Evolutionary conservation across 2,113 vertebrate genomes (phyloP).

Genomic region (Eretmochelys imbricata): DNA sequence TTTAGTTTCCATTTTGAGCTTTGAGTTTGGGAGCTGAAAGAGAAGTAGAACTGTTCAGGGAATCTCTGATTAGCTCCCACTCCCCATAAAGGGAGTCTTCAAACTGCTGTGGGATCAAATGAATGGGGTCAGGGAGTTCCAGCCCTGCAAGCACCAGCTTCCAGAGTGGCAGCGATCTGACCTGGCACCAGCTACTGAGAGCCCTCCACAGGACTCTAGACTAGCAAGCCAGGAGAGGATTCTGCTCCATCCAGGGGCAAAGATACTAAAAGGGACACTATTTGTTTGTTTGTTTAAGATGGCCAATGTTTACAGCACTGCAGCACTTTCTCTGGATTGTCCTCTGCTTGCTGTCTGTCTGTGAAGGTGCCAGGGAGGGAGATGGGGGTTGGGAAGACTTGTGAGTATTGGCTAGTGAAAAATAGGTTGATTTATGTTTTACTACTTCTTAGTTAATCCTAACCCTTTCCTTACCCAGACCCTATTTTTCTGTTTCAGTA

Average conservation of each 20-base stretch:
- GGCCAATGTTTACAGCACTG: not conserved
- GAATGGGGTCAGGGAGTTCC: not conserved
- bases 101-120: not conserved
- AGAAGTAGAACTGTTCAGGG: not conserved
- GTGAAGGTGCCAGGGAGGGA: too few relatives aligned
- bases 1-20: not conserved
- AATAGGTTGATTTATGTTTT: not conserved
- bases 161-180: not conserved
- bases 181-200: not conserved
- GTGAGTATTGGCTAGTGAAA: not conserved
- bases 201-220: not conserved
- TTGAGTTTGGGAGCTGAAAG: not conserved
- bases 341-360: too few relatives aligned
- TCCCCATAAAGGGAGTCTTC: not conserved
- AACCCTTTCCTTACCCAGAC: not conserved
- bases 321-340: not conserved
- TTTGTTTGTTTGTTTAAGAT: not conserved
- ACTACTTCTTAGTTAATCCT: not conserved
- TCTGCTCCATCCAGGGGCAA: not conserved
- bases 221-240: not conserved
- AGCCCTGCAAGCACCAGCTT: too few relatives aligned
- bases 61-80: not conserved
- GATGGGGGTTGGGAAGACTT: not conserved
- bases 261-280: not conserved
- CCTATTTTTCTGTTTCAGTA: not conserved